These are phyloP conservation scores for Polyodon spathula DNA, from an alignment of 2,113 vertebrate genomes.

Conservation along the genomic window DNA sequence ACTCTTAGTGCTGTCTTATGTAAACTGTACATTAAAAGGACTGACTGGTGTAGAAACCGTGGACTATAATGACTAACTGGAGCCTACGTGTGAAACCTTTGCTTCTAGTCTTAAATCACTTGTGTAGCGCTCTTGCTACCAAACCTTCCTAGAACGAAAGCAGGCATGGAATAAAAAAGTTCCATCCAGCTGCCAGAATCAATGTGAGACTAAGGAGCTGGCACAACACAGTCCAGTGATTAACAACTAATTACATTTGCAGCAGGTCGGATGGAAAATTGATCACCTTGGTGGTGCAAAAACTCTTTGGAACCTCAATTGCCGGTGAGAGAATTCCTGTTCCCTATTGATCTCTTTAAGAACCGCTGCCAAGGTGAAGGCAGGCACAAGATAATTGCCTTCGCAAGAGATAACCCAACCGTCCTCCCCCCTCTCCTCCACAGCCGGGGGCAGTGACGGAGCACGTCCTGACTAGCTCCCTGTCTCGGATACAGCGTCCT, in stretches of 20 bases:
- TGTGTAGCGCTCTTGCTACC: too few relatives aligned
- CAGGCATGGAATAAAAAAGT: background rate
- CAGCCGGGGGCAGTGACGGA: too few relatives aligned
- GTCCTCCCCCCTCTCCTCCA: too few relatives aligned
- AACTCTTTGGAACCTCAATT: background rate
- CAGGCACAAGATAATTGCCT: background rate
- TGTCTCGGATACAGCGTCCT: background rate
- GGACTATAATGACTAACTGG: too few relatives aligned
- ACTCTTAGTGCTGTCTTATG: too few relatives aligned
- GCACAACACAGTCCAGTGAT: background rate
- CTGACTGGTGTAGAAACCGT: too few relatives aligned
- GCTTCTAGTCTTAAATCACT: too few relatives aligned
- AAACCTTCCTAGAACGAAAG: too few relatives aligned
- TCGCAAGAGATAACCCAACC: background rate
- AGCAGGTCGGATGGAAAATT: slow-evolving; percentile 1
- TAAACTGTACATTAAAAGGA: too few relatives aligned
- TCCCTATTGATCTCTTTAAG: background rate
- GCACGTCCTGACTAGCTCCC: too few relatives aligned
- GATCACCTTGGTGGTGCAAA: slow-evolving; percentile 1
- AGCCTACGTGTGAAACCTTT: too few relatives aligned
- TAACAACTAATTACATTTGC: slow-evolving; percentile 15
- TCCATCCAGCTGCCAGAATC: background rate
- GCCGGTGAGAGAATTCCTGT: background rate
- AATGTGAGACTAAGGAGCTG: background rate
- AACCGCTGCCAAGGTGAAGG: background rate